Percentiles rank a stretch among this genome's conserved stretches.
Conservation (phyloP, 2,888 invertebrate species). For the Leuctra nigra region DNA sequence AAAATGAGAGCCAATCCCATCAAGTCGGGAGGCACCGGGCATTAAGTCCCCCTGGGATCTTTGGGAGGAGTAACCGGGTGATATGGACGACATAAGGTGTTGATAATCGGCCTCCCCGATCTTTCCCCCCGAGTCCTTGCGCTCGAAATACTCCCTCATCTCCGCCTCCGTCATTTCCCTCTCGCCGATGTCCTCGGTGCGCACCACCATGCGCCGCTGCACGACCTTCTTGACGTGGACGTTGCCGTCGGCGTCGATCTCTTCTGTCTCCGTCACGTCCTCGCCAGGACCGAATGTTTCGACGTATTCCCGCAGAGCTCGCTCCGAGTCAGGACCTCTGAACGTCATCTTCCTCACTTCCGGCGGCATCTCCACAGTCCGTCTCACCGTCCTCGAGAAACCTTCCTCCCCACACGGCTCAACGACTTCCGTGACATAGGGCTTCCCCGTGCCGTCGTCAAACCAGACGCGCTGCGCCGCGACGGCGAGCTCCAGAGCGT, state of each 20-base stretch:
- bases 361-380: slow-evolving; percentile 45
- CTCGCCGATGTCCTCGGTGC: slow-evolving; percentile 33
- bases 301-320: slow-evolving; percentile 45
- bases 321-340: slow-evolving; percentile 46
- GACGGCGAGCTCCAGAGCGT: slow-evolving; percentile 38
- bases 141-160: slow-evolving; percentile 26
- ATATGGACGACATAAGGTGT: slow-evolving; percentile 25
- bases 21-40: slow-evolving; percentile 30
- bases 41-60: slow-evolving; percentile 23
- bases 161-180: slow-evolving; percentile 24
- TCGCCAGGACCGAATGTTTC: slow-evolving; percentile 47
- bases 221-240: slow-evolving; percentile 46
- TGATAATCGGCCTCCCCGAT: slow-evolving; percentile 22
- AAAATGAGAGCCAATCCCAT: slow-evolving; percentile 28
- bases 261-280: slow-evolving; percentile 45
- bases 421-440: slow-evolving; percentile 45
- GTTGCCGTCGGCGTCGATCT: slow-evolving; percentile 47
- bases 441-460: slow-evolving; percentile 40
- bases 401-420: slow-evolving; percentile 41
- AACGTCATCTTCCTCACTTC: slow-evolving; percentile 48
- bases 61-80: slow-evolving; percentile 19
- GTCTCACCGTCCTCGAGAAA: slow-evolving; percentile 44
- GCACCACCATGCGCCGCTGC: slow-evolving; percentile 43
- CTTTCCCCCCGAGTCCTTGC: slow-evolving; percentile 22
- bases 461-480: slow-evolving; percentile 45